Conservation (phyloP, 2,888 invertebrate species). For the Melipona beecheii region DNA sequence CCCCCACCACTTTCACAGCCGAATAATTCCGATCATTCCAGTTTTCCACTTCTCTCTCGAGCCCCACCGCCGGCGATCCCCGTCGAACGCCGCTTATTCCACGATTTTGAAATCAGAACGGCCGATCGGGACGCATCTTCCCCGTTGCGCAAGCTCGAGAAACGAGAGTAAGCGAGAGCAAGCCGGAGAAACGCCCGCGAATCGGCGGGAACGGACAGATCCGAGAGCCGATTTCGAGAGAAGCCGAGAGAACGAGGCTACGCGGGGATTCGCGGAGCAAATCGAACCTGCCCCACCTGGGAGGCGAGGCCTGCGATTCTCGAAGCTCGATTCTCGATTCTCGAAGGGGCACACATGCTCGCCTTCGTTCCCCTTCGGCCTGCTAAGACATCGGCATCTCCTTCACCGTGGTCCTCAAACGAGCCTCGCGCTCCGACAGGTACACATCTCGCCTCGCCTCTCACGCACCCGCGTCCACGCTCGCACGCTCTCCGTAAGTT, state of each 20-base stretch:
- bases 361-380: conserved; percentile 74
- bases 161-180: no score
- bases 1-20: conserved; percentile 1
- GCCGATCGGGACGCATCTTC: conserved; percentile 28
- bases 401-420: conserved; percentile 83
- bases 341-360: conserved; percentile 76
- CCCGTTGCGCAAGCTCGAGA: conserved; percentile 11
- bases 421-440: conserved; percentile 83
- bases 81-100: neutral
- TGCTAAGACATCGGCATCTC: conserved; percentile 82
- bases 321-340: conserved; percentile 76
- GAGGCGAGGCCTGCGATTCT: conserved; percentile 71
- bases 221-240: conserved; percentile 24
- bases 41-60: neutral
- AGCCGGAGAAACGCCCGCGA: neutral
- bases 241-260: conserved; percentile 40
- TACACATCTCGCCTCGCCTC: conserved; percentile 76
- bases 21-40: conserved; percentile 17
- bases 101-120: conserved; percentile 3
- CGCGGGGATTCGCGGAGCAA: conserved; percentile 64
- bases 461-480: conserved; percentile 36
- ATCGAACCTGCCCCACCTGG: conserved; percentile 68
- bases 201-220: conserved; percentile 12
- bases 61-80: neutral
- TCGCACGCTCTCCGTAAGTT: conserved; percentile 42